These are phyloP conservation scores for Acanthurus leucopareius DNA, from an alignment of 2,797 vertebrate species.

Conservation along the genomic window DNA sequence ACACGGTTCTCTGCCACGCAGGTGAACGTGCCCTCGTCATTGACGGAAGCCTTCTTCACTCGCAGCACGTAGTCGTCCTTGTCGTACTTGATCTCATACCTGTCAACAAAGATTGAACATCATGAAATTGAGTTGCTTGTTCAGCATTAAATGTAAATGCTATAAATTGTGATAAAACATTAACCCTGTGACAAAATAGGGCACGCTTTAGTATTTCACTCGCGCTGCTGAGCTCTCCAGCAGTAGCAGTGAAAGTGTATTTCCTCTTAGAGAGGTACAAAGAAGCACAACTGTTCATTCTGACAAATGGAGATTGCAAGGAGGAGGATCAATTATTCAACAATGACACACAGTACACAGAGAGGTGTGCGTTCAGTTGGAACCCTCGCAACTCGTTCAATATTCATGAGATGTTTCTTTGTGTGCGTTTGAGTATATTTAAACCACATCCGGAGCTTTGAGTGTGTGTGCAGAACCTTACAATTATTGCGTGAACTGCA, in stretches of 20 bases:
- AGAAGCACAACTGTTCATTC: slow-evolving; percentile 48
- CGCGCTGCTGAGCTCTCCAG: slow-evolving; percentile 13
- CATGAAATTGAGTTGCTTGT: slow-evolving; percentile 13
- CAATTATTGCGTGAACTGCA: slow-evolving; percentile 1
- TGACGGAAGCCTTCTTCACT: slow-evolving; percentile 91
- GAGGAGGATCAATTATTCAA: slow-evolving; percentile 84
- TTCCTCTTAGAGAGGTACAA: slow-evolving; percentile 28
- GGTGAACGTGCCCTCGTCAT: slow-evolving; percentile 93
- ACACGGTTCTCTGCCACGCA: slow-evolving; percentile 97
- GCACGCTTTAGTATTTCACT: slow-evolving; percentile 12
- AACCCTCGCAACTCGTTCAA: slow-evolving; percentile 73
- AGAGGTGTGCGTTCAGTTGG: slow-evolving; percentile 68
- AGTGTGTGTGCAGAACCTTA: neutral
- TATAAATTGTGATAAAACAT: slow-evolving; percentile 24
- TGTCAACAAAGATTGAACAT: slow-evolving; percentile 67
- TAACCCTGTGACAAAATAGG: slow-evolving; percentile 7
- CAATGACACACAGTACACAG: slow-evolving; percentile 76
- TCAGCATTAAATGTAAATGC: slow-evolving; percentile 29
- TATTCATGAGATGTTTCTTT: slow-evolving; percentile 77
- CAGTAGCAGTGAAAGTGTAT: slow-evolving; percentile 24
- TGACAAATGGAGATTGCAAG: slow-evolving; percentile 69
- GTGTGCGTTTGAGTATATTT: slow-evolving; percentile 19
- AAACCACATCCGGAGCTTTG: slow-evolving; percentile 19
- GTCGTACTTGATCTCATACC: slow-evolving; percentile 97
- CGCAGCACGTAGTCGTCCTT: slow-evolving; percentile 96